Percentiles rank a stretch among this genome's conserved stretches.
Conservation (phyloP, 2,797 vertebrate genomes). For the Epinephelus awoara region DNA sequence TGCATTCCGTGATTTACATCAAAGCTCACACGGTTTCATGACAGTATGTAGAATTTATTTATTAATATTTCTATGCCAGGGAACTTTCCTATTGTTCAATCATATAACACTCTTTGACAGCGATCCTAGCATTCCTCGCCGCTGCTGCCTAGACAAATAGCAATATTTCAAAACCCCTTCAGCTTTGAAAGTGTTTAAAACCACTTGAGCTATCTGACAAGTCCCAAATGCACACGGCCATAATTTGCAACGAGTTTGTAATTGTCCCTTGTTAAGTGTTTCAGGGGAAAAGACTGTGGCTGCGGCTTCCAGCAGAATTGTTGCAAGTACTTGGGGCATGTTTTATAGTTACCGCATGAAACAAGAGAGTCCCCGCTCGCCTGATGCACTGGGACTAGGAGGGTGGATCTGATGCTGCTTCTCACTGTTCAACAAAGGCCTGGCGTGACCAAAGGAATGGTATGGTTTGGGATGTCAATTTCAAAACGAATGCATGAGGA, state of each 20-base stretch:
- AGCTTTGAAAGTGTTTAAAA: slow-evolving; percentile 66
- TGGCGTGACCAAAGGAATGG: slow-evolving; percentile 66
- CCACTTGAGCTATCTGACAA: slow-evolving; percentile 59
- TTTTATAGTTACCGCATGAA: slow-evolving; percentile 81
- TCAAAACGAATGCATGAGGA: slow-evolving; percentile 55
- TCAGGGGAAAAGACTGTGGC: slow-evolving; percentile 55
- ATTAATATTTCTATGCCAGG: slow-evolving; percentile 9
- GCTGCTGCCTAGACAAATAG: slow-evolving; percentile 59
- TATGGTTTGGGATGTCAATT: slow-evolving; percentile 58
- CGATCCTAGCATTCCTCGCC: slow-evolving; percentile 39
- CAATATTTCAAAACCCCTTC: slow-evolving; percentile 63
- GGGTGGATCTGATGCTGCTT: slow-evolving; percentile 67
- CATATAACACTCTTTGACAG: slow-evolving; percentile 31
- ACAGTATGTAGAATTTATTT: slow-evolving; percentile 25
- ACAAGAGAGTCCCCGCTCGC: slow-evolving; percentile 68
- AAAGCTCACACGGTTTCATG: slow-evolving; percentile 34
- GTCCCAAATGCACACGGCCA: slow-evolving; percentile 65
- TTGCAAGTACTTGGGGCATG: slow-evolving; percentile 69
- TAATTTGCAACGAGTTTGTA: slow-evolving; percentile 78
- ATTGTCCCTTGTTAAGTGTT: slow-evolving; percentile 74
- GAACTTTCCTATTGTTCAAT: slow-evolving; percentile 46
- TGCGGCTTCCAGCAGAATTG: slow-evolving; percentile 60
- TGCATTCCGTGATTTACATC: slow-evolving; percentile 40
- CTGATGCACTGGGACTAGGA: slow-evolving; percentile 60
- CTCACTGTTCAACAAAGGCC: slow-evolving; percentile 55